phyloP scores from a whole-genome alignment of 2,888 invertebrate species.

The Petrolisthes cinctipes region DNA sequence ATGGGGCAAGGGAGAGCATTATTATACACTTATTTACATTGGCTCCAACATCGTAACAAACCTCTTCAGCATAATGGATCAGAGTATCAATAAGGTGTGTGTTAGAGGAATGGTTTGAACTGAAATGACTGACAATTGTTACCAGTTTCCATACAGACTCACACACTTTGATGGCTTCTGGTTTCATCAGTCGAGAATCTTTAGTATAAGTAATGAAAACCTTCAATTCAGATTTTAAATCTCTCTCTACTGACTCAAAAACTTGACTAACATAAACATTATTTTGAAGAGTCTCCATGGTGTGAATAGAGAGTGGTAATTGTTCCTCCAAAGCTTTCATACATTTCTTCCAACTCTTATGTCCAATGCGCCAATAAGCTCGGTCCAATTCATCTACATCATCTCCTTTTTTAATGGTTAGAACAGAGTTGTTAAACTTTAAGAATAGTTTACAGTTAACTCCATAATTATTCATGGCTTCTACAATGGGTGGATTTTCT shows the following conservation, averaged over 20 bases:
- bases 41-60: constrained; percentile 4
- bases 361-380: constrained; percentile 42
- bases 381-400: constrained; percentile 39
- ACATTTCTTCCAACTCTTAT: constrained; percentile 45
- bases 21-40: not conserved
- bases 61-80: not conserved
- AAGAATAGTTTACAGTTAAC: constrained; percentile 18
- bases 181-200: not conserved
- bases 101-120: not conserved
- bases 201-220: constrained; percentile 6
- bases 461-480: constrained; percentile 38
- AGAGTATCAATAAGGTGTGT: not conserved
- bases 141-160: constrained; percentile 32
- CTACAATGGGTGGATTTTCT: constrained; percentile 40
- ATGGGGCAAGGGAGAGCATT: constrained; percentile 18
- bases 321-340: constrained; percentile 24
- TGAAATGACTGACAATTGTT: not conserved
- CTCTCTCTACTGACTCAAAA: constrained; percentile 16
- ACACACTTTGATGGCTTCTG: not conserved
- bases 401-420: constrained; percentile 23
- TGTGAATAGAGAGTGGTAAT: constrained; percentile 17
- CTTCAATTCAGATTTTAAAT: constrained; percentile 10
- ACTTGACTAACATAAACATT: constrained; percentile 26
- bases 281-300: constrained; percentile 25
- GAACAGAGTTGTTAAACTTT: constrained; percentile 45